These are phyloP conservation scores for Busseola fusca DNA, from an alignment of 2,888 invertebrate species.

Conservation along the genomic window DNA sequence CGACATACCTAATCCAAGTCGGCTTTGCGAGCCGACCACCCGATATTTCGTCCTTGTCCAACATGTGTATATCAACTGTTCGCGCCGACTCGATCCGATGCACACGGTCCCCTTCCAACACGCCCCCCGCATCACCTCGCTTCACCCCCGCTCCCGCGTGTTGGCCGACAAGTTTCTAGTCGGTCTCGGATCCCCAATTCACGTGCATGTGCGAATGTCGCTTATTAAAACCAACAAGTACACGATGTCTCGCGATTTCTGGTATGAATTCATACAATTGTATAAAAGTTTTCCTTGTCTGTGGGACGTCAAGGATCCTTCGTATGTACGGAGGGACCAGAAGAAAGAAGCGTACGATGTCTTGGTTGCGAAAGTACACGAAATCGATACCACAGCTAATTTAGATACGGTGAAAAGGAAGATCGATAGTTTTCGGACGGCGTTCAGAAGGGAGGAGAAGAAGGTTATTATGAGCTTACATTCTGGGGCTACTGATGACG, in stretches of 20 bases:
- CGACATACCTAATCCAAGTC: conserved; percentile 4
- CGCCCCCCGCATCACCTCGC: neutral
- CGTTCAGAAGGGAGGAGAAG: conserved; percentile 48
- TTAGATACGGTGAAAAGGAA: conserved; percentile 36
- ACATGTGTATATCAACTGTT: conserved; percentile 6
- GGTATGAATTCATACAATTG: conserved; percentile 48
- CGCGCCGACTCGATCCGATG: conserved; percentile 30
- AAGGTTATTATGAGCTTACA: conserved; percentile 44
- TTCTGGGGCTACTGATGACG: conserved; percentile 35
- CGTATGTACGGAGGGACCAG: conserved; percentile 23
- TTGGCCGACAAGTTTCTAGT: conserved; percentile 49
- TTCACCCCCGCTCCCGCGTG: conserved; percentile 12
- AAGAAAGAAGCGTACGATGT: conserved; percentile 44
- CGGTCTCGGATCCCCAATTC: conserved; percentile 45
- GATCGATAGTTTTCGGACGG: conserved; percentile 50
- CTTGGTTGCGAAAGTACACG: conserved; percentile 34
- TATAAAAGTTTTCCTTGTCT: conserved; percentile 49
- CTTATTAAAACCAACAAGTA: conserved; percentile 2
- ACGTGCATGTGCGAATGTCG: conserved; percentile 25
- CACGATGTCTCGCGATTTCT: conserved; percentile 48
- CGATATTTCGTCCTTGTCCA: conserved; percentile 45
- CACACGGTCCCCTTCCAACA: conserved; percentile 26
- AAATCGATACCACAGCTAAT: conserved; percentile 40
- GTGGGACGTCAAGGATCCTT: conserved; percentile 43
- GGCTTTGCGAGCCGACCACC: conserved; percentile 34